These are phyloP conservation scores for Dendroctonus ponderosae DNA, from an alignment of 1,140 invertebrate species.

Conservation along the genomic window DNA sequence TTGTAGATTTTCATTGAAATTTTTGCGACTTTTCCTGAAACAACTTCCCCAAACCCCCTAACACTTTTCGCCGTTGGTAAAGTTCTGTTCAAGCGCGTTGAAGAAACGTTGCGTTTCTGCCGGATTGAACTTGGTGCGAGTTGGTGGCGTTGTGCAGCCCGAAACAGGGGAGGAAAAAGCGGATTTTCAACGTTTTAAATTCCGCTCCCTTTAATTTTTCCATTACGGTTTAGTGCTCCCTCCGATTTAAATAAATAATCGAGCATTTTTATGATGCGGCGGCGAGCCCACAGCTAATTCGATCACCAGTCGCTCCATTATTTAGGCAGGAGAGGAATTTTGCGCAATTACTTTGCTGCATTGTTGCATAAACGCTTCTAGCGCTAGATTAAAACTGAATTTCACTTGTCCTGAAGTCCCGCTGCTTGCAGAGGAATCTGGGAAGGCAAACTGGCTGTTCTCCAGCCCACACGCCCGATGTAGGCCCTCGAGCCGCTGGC, in stretches of 20 bases:
- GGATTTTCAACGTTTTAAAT: conserved; percentile 35
- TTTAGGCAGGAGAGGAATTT: conserved; percentile 26
- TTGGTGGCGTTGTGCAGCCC: too few species aligned
- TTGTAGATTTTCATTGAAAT: too few species aligned
- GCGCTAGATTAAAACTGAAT: conserved; percentile 21
- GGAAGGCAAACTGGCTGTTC: too few species aligned
- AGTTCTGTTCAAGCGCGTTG: too few species aligned
- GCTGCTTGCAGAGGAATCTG: not conserved
- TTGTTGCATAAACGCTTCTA: conserved; percentile 24
- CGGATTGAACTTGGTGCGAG: too few species aligned
- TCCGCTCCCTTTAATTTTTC: conserved; percentile 34
- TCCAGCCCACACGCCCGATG: too few species aligned
- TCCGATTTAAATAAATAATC: conserved; percentile 36
- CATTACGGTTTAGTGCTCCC: conserved; percentile 31
- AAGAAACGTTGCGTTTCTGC: too few species aligned
- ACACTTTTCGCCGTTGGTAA: too few species aligned
- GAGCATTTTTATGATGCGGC: conserved; percentile 32
- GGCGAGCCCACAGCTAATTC: conserved; percentile 24
- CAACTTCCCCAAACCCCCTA: too few species aligned
- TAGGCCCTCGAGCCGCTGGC: too few species aligned
- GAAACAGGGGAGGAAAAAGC: conserved; percentile 27
- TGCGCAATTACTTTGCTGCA: conserved; percentile 32
- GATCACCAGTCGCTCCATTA: conserved; percentile 26
- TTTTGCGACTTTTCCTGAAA: too few species aligned
- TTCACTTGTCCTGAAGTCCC: conserved; percentile 8